These are phyloP conservation scores for Struthidea cinerea DNA, from an alignment of 2,113 vertebrate species.

Conservation along the genomic window DNA sequence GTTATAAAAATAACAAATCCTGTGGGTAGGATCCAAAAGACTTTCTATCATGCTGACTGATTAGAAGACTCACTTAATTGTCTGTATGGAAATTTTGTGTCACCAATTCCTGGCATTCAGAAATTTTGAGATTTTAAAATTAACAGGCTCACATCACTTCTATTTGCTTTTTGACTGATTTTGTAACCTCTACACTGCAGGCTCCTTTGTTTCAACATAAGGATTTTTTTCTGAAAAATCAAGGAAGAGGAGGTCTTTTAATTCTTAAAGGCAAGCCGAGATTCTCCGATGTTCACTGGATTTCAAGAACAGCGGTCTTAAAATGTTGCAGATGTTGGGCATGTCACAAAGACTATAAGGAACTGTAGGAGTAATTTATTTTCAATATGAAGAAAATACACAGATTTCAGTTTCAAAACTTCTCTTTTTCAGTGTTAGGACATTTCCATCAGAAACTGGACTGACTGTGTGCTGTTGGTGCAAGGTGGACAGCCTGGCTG, in stretches of 20 bases:
- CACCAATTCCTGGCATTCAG: neutral
- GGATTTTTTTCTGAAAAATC: neutral
- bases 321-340: neutral
- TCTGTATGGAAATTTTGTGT: slow-evolving; percentile 42
- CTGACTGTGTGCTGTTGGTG: neutral
- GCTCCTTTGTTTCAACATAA: neutral
- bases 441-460: neutral
- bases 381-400: neutral
- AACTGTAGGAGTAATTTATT: neutral
- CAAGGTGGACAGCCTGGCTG: neutral
- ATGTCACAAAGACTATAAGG: neutral
- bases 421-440: neutral
- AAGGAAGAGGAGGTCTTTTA: neutral
- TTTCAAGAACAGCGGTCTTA: neutral
- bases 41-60: slow-evolving; percentile 34
- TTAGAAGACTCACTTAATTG: slow-evolving; percentile 35
- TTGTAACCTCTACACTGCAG: neutral
- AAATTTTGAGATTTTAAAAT: slow-evolving; percentile 24
- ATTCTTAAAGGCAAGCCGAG: neutral
- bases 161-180: neutral
- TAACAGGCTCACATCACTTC: neutral
- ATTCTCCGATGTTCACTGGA: neutral
- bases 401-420: neutral
- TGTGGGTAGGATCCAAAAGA: slow-evolving; percentile 52
- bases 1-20: slow-evolving; percentile 56